Conservation (phyloP, 2,797 vertebrate species). For the Spheniscus humboldti region DNA sequence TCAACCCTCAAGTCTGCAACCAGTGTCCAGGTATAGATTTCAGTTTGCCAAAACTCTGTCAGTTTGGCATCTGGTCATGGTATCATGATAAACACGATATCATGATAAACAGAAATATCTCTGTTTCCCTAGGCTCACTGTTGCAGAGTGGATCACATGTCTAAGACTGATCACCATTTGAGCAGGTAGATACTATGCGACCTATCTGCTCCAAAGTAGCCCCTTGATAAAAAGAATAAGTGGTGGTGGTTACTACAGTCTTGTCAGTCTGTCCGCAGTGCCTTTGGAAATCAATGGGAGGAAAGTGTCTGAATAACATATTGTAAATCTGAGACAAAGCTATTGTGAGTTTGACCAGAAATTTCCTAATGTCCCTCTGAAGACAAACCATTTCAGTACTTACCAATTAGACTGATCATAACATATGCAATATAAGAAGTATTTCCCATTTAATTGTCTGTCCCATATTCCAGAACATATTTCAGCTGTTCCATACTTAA, state of each 20-base stretch:
- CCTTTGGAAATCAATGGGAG: not conserved
- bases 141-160: fast-evolving
- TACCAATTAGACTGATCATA: conserved; percentile 32
- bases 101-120: not conserved
- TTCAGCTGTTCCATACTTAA: not conserved
- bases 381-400: not conserved
- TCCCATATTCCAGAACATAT: conserved; percentile 12
- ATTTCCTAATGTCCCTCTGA: not conserved
- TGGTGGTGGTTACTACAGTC: not conserved
- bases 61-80: not conserved
- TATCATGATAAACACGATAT: too few relatives aligned
- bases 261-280: not conserved
- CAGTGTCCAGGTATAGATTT: not conserved
- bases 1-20: not conserved
- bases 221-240: not conserved
- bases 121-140: not conserved
- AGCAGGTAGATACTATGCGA: not conserved
- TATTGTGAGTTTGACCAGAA: not conserved
- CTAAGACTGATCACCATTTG: not conserved
- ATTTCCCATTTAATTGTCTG: conserved; percentile 40
- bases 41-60: not conserved
- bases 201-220: not conserved
- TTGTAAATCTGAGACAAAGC: not conserved
- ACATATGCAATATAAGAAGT: conserved; percentile 1
- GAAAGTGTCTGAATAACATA: not conserved